Base-by-base conservation (phyloP, 2,797 vertebrate genomes). In the Acropternis orthonyx region DNA sequence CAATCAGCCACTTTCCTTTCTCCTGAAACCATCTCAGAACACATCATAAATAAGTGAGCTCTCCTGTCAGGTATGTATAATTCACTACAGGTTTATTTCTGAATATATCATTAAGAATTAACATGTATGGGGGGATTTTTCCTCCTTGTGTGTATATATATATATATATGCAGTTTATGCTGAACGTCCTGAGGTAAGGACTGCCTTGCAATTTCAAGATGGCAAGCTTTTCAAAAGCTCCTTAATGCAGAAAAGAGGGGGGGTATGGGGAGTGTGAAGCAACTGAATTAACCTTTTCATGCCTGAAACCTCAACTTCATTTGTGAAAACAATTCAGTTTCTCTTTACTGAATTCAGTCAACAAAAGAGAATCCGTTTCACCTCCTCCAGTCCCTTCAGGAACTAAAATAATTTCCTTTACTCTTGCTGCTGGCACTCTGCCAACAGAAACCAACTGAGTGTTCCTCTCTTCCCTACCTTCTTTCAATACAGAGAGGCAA, bases 121-220 rank as follows among this genome's bases (percentile, higher is more conserved):
- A 76, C 3, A 20, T 5, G 4, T 14, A 7, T 14, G n/a, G n/a
- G 0, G 8, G 7, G 15, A 1, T 10, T 4, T 10, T 7, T 6
- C 7, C 10, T 2, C 22, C 1, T 21, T 8, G 19, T 2, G 10
- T 8, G 5, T 7, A 21, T 11, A 20, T 2, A 12, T 6, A 6
- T 7, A 24, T 26, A 27, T 7, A 12, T 4, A 34, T 5, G 27
- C 32, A 27, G n/a, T n/a, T n/a, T n/a, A n/a, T 20, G 44, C 17
- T 68, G 63, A 55, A 17, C 4, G 69, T 79, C 43, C 71, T 22
- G 16, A 68, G 30, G 15, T 26, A 72, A 82, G 34, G 21, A 49
- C 7, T 32, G 9, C 2, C 43, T 52, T 41, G 22, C 8, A 62
- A 20, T 32, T 41, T 44, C 67, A 75, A 73, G 34, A 49, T 14